These are phyloP conservation scores for Myripristis murdjan DNA, from an alignment of 2,797 vertebrate species.

Conservation along the genomic window DNA sequence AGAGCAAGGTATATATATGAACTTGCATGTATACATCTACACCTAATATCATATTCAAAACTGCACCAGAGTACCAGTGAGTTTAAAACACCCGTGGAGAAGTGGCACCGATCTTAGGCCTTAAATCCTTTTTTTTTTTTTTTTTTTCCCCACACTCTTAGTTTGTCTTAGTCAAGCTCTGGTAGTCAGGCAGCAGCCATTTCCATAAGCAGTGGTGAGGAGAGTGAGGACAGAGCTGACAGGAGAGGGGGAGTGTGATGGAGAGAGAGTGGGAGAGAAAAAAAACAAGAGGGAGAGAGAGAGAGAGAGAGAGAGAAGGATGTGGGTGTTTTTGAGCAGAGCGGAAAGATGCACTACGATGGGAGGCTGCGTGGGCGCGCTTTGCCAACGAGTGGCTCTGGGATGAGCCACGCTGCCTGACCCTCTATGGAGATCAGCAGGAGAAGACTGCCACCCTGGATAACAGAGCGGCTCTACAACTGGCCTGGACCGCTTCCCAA, in stretches of 20 bases:
- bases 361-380: conserved; percentile 44
- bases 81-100: conserved; percentile 20
- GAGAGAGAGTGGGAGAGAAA: neutral
- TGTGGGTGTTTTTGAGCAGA: conserved; percentile 45
- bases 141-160: conserved; percentile 1
- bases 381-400: conserved; percentile 5
- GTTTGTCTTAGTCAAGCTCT: neutral
- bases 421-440: conserved; percentile 29
- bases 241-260: conserved; percentile 11
- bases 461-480: conserved; percentile 47
- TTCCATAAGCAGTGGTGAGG: conserved; percentile 25
- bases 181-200: conserved; percentile 11
- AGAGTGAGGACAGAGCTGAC: conserved; percentile 34
- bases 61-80: conserved; percentile 13
- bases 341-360: conserved; percentile 46
- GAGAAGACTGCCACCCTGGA: conserved; percentile 17
- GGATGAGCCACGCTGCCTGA: conserved; percentile 15
- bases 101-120: conserved; percentile 3
- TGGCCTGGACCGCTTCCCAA: conserved; percentile 23
- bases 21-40: neutral
- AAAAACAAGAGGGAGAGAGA: neutral
- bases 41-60: too few species aligned
- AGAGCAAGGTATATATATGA: conserved; percentile 41
- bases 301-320: conserved; percentile 6
- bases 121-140: neutral